Percentiles rank a stretch among this genome's conserved stretches.
phyloP scores from a whole-genome alignment of 2,888 invertebrate genomes.

The Allolobophora icterica region DNA sequence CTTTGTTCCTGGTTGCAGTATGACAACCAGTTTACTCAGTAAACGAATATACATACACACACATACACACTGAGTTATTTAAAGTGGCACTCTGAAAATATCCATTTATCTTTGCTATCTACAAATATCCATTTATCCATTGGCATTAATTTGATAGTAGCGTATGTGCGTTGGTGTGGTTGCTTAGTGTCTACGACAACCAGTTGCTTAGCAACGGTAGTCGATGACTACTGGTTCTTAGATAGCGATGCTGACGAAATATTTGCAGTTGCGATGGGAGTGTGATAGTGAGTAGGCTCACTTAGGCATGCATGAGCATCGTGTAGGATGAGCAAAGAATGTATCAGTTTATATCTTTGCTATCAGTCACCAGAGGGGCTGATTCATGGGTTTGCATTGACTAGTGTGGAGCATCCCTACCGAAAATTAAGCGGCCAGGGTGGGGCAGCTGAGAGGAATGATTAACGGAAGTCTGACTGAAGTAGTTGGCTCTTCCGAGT shows the following conservation, averaged over 20 bases:
- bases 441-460: neutral
- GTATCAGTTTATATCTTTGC: neutral
- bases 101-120: neutral
- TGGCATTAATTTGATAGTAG: neutral
- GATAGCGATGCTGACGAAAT: too few relatives aligned
- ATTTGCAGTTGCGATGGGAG: too few relatives aligned
- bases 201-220: neutral
- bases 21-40: too few relatives aligned
- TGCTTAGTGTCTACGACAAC: neutral
- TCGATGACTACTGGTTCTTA: neutral
- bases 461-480: neutral
- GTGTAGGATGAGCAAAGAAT: neutral
- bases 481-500: neutral
- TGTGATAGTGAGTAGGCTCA: too few relatives aligned
- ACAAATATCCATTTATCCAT: neutral
- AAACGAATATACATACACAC: too few relatives aligned
- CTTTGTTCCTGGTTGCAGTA: too few relatives aligned
- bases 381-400: neutral
- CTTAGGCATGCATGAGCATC: too few relatives aligned
- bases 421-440: neutral
- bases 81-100: too few relatives aligned
- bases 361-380: neutral
- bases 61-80: too few relatives aligned
- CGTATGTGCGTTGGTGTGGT: neutral
- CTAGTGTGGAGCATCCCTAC: neutral